These are phyloP conservation scores for Lutjanus campechanus DNA, from an alignment of 2,797 vertebrate species.

Conservation along the genomic window DNA sequence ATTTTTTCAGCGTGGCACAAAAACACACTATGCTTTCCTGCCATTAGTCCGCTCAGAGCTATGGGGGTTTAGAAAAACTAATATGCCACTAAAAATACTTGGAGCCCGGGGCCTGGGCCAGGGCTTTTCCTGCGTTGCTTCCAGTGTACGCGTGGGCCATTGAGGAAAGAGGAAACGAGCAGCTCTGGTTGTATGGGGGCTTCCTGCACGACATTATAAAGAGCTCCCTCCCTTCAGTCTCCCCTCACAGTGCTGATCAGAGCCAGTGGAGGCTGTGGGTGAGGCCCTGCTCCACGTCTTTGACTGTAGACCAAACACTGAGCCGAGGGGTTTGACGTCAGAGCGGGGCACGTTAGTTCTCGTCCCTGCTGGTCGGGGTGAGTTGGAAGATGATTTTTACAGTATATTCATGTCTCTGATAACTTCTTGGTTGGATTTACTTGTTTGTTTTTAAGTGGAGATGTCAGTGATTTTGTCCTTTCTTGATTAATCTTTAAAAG, in stretches of 20 bases:
- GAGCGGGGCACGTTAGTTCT: constrained; percentile 67
- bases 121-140: constrained; percentile 84
- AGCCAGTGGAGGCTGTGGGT: constrained; percentile 62
- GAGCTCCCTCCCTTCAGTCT: constrained; percentile 65
- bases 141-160: constrained; percentile 84
- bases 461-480: background rate
- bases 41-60: constrained; percentile 75
- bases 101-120: constrained; percentile 63
- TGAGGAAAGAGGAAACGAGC: constrained; percentile 87
- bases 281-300: constrained; percentile 56
- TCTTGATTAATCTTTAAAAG: background rate
- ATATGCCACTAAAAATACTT: constrained; percentile 88
- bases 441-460: background rate
- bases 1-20: constrained; percentile 74
- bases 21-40: constrained; percentile 83
- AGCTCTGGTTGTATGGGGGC: constrained; percentile 75
- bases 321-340: constrained; percentile 70
- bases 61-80: constrained; percentile 84
- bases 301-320: constrained; percentile 53
- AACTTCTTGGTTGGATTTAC: background rate
- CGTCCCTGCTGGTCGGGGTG: constrained; percentile 92
- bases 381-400: constrained; percentile 56
- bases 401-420: background rate
- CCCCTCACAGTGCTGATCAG: constrained; percentile 65
- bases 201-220: constrained; percentile 89